Evolutionary conservation across 2,113 vertebrate genomes (phyloP).

Genomic region (Nestor notabilis): DNA sequence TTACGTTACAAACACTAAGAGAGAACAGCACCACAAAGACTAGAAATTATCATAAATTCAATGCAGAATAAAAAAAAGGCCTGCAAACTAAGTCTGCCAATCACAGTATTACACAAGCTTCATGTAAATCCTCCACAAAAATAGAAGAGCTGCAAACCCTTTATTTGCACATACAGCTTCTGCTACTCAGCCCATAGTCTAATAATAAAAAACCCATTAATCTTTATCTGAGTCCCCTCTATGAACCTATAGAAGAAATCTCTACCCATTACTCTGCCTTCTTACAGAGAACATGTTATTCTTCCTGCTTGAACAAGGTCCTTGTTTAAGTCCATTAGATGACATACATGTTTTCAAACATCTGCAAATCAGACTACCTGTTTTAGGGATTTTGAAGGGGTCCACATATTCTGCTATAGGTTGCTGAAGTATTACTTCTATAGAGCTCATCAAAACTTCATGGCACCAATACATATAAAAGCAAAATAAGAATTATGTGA

Average conservation of each 20-base stretch:
- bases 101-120: background rate
- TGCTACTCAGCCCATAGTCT: background rate
- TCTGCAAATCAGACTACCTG: background rate
- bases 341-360: background rate
- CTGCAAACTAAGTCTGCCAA: background rate
- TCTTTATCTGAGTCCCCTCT: background rate
- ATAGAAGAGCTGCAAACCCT: background rate
- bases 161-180: background rate
- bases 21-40: background rate
- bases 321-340: background rate
- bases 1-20: background rate
- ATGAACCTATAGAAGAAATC: background rate
- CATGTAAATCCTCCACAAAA: background rate
- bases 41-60: background rate
- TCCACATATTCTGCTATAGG: background rate
- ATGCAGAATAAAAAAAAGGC: background rate
- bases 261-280: background rate
- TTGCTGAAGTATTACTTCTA: background rate
- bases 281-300: background rate
- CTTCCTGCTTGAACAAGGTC: background rate
- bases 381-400: background rate
- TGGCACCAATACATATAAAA: background rate
- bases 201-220: background rate
- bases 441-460: background rate
- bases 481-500: background rate